phyloP scores from a whole-genome alignment of 2,797 vertebrate species.

The Danio aesculapii region DNA sequence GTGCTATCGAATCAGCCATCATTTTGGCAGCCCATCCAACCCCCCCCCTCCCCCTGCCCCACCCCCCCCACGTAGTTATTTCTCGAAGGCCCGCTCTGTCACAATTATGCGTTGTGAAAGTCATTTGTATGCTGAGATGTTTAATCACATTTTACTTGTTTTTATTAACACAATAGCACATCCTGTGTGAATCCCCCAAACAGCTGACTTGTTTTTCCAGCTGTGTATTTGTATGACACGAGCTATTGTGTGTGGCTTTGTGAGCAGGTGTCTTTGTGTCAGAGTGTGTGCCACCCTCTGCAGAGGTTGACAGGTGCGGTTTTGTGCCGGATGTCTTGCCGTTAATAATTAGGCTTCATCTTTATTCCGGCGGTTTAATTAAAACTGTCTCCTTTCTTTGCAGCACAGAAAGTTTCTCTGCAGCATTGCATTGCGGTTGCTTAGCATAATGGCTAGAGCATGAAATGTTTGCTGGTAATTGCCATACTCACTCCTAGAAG shows the following conservation, averaged over 20 bases:
- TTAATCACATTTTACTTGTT: not conserved
- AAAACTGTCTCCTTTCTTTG: constrained; percentile 56
- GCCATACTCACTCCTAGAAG: constrained; percentile 10
- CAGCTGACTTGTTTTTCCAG: not conserved
- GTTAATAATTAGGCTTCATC: constrained; percentile 70
- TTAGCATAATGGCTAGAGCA: constrained; percentile 31
- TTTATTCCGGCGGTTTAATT: constrained; percentile 71
- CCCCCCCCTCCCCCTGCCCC: too few species aligned
- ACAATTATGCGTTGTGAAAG: too few species aligned
- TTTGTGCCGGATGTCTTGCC: constrained; percentile 57
- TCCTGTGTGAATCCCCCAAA: not conserved
- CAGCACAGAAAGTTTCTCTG: constrained; percentile 27
- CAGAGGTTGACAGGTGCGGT: constrained; percentile 59
- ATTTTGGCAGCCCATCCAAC: too few species aligned
- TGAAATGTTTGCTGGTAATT: constrained; percentile 41
- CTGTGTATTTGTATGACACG: constrained; percentile 18
- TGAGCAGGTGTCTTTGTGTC: constrained; percentile 29
- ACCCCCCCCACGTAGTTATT: too few species aligned
- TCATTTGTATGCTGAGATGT: too few species aligned
- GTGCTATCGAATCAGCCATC: too few species aligned
- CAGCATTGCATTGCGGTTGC: constrained; percentile 17
- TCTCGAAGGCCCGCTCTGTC: too few species aligned
- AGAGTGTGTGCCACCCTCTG: constrained; percentile 33
- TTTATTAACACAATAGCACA: not conserved
- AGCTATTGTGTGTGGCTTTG: constrained; percentile 28